A percentile compares a stretch with the other conserved stretches of the same genome.
Conservation (phyloP, 2,888 invertebrate species). For the Lasioglossum lativentre region DNA sequence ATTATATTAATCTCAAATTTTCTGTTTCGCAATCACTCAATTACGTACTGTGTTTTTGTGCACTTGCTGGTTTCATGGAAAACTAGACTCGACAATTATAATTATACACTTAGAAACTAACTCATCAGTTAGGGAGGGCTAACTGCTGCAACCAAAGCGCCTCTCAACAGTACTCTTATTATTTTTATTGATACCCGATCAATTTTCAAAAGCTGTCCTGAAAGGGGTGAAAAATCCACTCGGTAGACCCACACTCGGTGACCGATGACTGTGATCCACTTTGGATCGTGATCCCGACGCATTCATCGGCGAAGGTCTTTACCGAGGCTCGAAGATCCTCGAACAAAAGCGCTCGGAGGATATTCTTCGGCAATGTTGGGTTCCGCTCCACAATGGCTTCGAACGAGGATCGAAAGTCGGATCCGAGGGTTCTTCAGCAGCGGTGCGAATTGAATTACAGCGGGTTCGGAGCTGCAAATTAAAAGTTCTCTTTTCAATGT, state of each 20-base stretch:
- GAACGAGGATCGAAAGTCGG: slow-evolving; percentile 11
- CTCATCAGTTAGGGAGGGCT: too few relatives aligned
- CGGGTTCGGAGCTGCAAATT: slow-evolving; percentile 36
- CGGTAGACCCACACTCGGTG: not conserved
- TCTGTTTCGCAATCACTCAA: too few relatives aligned
- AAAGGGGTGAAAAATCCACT: not conserved
- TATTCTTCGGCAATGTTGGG: not conserved
- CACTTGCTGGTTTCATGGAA: too few relatives aligned
- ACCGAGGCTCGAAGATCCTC: not conserved
- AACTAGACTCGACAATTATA: too few relatives aligned
- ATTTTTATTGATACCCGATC: too few relatives aligned
- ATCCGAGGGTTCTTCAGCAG: slow-evolving; percentile 1
- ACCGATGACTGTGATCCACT: not conserved
- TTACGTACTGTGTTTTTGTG: too few relatives aligned
- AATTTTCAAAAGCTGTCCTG: not conserved
- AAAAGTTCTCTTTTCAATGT: slow-evolving; percentile 46
- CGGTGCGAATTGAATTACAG: slow-evolving; percentile 29
- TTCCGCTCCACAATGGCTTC: not conserved
- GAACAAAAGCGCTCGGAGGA: not conserved
- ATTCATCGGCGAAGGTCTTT: not conserved
- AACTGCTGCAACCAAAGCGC: too few relatives aligned
- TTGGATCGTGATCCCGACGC: not conserved
- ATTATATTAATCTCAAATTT: too few relatives aligned
- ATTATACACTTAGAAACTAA: too few relatives aligned
- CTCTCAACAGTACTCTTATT: too few relatives aligned